Base-by-base conservation (phyloP, 2,113 vertebrate species). In the Rhynchomys soricoides region DNA sequence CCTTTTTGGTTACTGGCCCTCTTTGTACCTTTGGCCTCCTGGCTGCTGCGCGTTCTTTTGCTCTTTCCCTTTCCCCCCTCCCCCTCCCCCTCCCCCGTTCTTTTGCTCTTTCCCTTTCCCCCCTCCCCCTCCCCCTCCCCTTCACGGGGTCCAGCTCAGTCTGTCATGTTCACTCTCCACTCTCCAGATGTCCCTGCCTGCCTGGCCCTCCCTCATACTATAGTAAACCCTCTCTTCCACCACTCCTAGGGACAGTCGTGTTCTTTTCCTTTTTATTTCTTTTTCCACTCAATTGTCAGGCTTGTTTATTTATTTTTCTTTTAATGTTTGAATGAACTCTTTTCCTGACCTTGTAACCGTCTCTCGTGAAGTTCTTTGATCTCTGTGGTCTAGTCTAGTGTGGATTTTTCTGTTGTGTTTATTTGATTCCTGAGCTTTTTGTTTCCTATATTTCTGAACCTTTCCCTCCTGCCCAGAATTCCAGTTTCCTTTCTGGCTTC, bases 81-180 rank as follows among this genome's bases (percentile, higher is more conserved):
- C 68, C 3, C 1, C 7, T 3, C 1, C 26, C 3, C 68, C 21
- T n/a, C 15, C n/a, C n/a, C n/a, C 31, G 37, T n/a, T n/a, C 5
- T 21, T 71, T 19, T n/a, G 37, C 68, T 71, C 29, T 34, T 68
- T 5, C 29, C 29, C 26, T 0, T 68, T n/a, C n/a, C n/a, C n/a
- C n/a, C n/a, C n/a, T 16, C 6, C 66, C 34, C 68, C 3, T 21
- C 37, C 68, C 3, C 1, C 7, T 3, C 1, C 26, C 3, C 68
- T n/a, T n/a, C 15, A 19, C 68, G n/a, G 19, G 68, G 68, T 17
- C 16, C 15, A 17, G 34, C 68, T n/a, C 37, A n/a, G 17, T 19
- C 68, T 70, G 68, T 71, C 34, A 7, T 37, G 64, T 31, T 34
- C 66, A 5, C 29, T 29, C 24, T 64, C 24, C 62, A 64, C 24